Evolutionary conservation across 2,113 vertebrate species (phyloP).

Genomic region (Nycticorax nycticorax): DNA sequence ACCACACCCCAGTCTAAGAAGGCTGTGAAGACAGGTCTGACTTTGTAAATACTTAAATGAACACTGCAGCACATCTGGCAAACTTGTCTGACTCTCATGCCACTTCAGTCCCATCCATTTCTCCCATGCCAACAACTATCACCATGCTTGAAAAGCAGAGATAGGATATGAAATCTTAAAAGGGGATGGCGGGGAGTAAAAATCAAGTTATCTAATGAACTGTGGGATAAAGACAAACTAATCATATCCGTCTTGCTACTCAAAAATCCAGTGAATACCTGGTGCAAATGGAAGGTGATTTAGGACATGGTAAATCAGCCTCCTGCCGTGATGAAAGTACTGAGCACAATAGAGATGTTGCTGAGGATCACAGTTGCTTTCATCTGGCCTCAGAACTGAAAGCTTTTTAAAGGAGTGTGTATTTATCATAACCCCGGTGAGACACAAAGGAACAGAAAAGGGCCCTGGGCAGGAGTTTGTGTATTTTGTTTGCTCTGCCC

Average conservation of each 20-base stretch:
- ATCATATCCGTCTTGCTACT: background rate
- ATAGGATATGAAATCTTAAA: background rate
- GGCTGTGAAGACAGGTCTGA: background rate
- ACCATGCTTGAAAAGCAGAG: background rate
- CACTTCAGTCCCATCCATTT: background rate
- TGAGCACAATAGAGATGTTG: background rate
- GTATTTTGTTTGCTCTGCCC: background rate
- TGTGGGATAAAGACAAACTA: background rate
- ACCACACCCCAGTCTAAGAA: background rate
- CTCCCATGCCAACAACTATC: background rate
- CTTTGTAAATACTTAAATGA: background rate
- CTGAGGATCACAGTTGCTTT: background rate
- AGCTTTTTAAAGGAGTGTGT: background rate
- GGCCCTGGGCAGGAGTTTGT: background rate
- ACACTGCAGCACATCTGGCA: background rate
- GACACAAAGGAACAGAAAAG: background rate
- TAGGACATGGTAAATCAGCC: background rate
- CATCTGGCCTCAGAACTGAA: background rate
- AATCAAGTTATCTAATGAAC: background rate
- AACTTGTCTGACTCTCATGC: background rate
- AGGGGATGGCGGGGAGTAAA: fast-evolving
- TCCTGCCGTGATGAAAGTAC: background rate
- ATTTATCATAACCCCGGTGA: background rate
- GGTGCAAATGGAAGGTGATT: background rate
- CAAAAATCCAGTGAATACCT: fast-evolving